These are phyloP conservation scores for Cryptus armator DNA, from an alignment of 2,888 invertebrate species.

Conservation along the genomic window DNA sequence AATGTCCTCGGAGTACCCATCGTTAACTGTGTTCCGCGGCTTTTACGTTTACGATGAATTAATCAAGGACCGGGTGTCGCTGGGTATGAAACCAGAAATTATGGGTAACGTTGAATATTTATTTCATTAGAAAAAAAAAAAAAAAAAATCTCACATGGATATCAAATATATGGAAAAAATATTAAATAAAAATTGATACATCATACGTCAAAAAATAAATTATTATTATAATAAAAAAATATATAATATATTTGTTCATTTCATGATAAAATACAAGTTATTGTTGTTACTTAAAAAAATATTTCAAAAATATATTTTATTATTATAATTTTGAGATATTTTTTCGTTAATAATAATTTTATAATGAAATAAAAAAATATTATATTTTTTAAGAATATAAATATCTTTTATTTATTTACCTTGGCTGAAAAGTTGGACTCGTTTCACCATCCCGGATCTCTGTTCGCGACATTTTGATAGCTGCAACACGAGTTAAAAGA, in stretches of 20 bases:
- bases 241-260: too few species aligned
- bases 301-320: too few species aligned
- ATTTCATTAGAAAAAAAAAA: not conserved
- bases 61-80: conserved; percentile 20
- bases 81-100: not conserved
- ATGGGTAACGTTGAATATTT: conserved; percentile 22
- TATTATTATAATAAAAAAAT: too few species aligned
- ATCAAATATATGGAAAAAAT: too few species aligned
- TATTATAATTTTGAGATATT: too few species aligned
- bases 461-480: conserved; percentile 78
- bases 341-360: too few species aligned
- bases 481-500: conserved; percentile 71
- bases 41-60: conserved; percentile 57
- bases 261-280: too few species aligned
- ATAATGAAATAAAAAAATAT: not conserved
- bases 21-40: not conserved
- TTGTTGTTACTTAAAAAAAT: too few species aligned
- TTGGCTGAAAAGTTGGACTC: conserved; percentile 80
- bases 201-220: too few species aligned
- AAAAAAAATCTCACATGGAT: too few species aligned
- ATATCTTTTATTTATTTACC: conserved; percentile 73
- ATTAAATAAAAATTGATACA: too few species aligned
- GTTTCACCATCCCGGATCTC: conserved; percentile 77
- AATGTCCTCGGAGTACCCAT: not conserved
- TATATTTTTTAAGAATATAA: not conserved